Evolutionary conservation across 1,140 invertebrate species (phyloP).

Genomic region (Rhynchophorus ferrugineus): DNA sequence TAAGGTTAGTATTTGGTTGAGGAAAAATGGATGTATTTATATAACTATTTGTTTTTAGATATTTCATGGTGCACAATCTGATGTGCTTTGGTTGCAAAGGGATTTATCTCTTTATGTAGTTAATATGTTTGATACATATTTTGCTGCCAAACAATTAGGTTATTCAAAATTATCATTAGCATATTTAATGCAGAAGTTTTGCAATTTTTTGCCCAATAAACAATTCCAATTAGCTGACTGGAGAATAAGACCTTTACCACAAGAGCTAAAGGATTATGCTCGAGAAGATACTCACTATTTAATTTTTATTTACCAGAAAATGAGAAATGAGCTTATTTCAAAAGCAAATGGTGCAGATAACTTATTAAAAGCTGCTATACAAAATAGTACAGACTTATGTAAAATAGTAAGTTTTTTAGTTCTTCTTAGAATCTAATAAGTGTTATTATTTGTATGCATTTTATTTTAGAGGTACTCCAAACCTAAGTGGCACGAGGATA

Average conservation of each 20-base stretch:
- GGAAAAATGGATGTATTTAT: conserved; percentile 7
- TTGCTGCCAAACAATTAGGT: conserved; percentile 72
- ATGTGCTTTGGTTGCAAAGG: conserved; percentile 91
- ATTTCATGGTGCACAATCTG: conserved; percentile 85
- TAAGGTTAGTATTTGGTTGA: conserved; percentile 56
- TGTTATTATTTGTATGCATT: conserved; percentile 9
- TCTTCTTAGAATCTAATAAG: conserved; percentile 1
- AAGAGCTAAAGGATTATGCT: conserved; percentile 81
- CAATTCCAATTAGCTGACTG: conserved; percentile 92
- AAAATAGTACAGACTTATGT: conserved; percentile 66
- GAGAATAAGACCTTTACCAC: conserved; percentile 85
- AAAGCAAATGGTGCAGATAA: conserved; percentile 61
- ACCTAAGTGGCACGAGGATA: conserved; percentile 62
- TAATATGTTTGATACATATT: conserved; percentile 95
- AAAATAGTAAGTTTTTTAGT: conserved; percentile 42
- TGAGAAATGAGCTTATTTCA: conserved; percentile 72
- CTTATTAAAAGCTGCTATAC: conserved; percentile 61
- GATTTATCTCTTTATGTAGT: conserved; percentile 94
- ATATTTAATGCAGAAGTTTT: conserved; percentile 73
- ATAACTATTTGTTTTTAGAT: conserved; percentile 45
- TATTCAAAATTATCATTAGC: conserved; percentile 68
- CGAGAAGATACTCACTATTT: conserved; percentile 93
- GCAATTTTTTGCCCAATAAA: conserved; percentile 76
- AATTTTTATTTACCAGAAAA: conserved; percentile 80
- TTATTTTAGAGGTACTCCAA: conserved; percentile 70